phyloP scores from a whole-genome alignment of 2,797 vertebrate species.

The Crax fasciolata region DNA sequence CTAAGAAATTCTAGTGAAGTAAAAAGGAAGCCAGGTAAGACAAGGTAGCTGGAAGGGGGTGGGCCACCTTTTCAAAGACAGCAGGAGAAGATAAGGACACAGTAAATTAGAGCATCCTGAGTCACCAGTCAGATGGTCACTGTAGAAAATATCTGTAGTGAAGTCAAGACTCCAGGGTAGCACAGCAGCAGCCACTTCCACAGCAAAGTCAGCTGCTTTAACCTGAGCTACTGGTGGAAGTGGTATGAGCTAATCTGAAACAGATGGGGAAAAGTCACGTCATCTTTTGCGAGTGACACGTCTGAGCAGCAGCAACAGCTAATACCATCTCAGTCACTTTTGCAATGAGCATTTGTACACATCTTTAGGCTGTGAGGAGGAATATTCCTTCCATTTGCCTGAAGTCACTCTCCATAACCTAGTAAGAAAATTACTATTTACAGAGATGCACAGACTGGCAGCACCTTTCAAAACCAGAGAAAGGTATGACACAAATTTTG shows the following conservation, averaged over 20 bases:
- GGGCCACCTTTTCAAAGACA: not conserved
- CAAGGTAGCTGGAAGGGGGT: not conserved
- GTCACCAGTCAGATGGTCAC: not conserved
- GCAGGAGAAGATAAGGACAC: not conserved
- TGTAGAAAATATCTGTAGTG: not conserved
- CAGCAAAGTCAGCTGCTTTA: not conserved
- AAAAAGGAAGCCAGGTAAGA: not conserved
- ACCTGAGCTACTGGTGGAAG: not conserved
- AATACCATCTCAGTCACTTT: not conserved
- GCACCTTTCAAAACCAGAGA: not conserved
- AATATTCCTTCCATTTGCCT: not conserved
- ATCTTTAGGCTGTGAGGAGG: not conserved
- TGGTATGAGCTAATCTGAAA: not conserved
- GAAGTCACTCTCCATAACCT: not conserved
- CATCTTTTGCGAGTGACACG: not conserved
- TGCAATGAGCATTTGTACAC: fast-evolving
- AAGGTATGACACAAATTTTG: not conserved
- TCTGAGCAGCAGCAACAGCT: not conserved
- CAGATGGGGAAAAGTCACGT: not conserved
- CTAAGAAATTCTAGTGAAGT: not conserved
- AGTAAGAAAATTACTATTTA: not conserved
- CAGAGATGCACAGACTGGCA: not conserved
- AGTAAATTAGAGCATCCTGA: not conserved
- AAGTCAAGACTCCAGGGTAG: not conserved
- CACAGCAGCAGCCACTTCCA: not conserved